These are phyloP conservation scores for Coryphaenoides rupestris DNA, from an alignment of 2,113 vertebrate species.

Conservation along the genomic window DNA sequence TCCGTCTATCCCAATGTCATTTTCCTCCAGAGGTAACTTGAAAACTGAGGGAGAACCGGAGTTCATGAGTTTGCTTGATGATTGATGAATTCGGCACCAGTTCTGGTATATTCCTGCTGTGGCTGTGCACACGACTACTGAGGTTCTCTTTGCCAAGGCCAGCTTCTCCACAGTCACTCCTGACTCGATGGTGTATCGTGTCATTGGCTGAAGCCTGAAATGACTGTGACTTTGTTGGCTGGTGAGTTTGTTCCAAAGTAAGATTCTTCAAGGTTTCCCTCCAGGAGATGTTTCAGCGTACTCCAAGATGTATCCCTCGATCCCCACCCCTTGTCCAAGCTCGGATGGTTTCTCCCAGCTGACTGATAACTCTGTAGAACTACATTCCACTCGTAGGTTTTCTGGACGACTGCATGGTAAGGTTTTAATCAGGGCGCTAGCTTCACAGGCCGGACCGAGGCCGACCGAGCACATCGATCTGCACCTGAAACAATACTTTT, in stretches of 20 bases:
- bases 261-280: background rate
- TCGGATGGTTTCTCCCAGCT: background rate
- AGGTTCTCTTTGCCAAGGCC: background rate
- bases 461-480: too few species aligned
- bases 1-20: too few species aligned
- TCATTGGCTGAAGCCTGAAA: background rate
- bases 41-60: background rate
- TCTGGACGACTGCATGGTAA: background rate
- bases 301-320: background rate
- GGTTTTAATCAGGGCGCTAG: constrained; percentile 10
- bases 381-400: background rate
- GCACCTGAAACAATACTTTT: too few species aligned
- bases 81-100: background rate
- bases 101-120: background rate
- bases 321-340: background rate
- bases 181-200: background rate
- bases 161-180: background rate
- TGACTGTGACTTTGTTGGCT: background rate
- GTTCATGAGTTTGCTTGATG: background rate
- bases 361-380: background rate
- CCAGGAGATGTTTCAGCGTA: background rate
- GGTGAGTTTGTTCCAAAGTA: background rate
- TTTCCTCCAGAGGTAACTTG: too few species aligned
- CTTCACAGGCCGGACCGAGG: too few species aligned
- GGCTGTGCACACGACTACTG: background rate